A percentile compares a stretch with the other conserved stretches of the same genome.
Conservation (phyloP, 1,140 invertebrate species). For the Brachionus angularis region DNA sequence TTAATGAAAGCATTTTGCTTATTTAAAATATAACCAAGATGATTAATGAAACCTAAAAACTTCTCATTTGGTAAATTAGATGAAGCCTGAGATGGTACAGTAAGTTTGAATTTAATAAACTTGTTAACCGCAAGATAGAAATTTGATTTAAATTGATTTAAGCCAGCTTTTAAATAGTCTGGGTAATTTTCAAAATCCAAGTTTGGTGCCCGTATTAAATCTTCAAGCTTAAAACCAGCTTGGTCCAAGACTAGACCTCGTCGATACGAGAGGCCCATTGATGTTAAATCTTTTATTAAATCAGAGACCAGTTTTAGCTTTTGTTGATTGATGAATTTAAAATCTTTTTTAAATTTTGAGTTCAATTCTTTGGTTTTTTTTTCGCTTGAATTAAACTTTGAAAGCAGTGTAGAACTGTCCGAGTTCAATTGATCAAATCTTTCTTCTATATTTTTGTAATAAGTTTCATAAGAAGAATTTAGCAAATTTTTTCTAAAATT, state of each 20-base stretch:
- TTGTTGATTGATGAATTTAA: conserved; percentile 16
- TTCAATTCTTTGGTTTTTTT: conserved; percentile 22
- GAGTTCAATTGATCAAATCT: not conserved
- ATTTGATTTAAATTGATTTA: too few species aligned
- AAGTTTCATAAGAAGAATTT: not conserved
- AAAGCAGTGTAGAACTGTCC: not conserved
- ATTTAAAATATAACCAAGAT: not conserved
- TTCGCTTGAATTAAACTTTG: not conserved
- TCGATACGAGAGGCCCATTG: conserved; percentile 28
- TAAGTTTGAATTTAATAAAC: conserved; percentile 7
- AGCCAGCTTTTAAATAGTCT: too few species aligned
- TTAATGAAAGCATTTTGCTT: too few species aligned
- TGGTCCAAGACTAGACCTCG: not conserved
- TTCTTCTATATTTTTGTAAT: not conserved
- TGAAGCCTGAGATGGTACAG: not conserved
- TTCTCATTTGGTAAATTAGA: conserved; percentile 1
- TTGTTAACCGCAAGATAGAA: not conserved
- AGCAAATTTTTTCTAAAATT: not conserved
- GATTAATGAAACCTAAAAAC: conserved; percentile 8
- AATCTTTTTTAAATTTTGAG: conserved; percentile 26
- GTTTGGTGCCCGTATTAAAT: too few species aligned
- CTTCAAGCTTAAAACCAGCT: not conserved
- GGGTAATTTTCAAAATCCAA: too few species aligned
- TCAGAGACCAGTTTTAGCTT: conserved; percentile 23
- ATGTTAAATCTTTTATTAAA: conserved; percentile 9